A percentile compares a stretch with the other conserved stretches of the same genome.
These are phyloP conservation scores for Triplophysa rosa DNA, from an alignment of 2,113 vertebrate species.

Conservation along the genomic window DNA sequence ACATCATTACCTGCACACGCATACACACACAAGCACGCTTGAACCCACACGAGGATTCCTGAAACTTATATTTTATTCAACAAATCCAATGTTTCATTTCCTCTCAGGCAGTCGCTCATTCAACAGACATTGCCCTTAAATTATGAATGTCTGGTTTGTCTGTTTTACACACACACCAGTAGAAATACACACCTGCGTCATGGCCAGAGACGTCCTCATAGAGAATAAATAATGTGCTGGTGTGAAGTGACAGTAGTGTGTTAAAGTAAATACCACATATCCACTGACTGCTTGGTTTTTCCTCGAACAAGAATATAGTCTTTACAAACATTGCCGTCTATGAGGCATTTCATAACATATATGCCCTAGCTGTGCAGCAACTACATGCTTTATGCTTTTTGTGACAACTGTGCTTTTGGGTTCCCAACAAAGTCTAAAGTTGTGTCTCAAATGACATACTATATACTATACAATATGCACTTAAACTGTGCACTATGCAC, in stretches of 20 bases:
- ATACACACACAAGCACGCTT: constrained; percentile 46
- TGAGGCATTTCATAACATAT: not conserved
- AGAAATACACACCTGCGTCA: constrained; percentile 38
- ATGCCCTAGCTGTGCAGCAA: too few relatives aligned
- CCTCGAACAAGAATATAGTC: constrained; percentile 11
- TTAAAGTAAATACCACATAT: constrained; percentile 33
- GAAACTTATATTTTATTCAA: constrained; percentile 61
- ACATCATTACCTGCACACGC: constrained; percentile 65
- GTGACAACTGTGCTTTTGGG: too few relatives aligned
- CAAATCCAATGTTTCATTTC: constrained; percentile 67
- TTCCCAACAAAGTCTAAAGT: too few relatives aligned
- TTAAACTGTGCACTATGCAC: too few relatives aligned
- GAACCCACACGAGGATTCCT: constrained; percentile 57
- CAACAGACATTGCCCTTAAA: constrained; percentile 48
- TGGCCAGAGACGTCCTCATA: constrained; percentile 47
- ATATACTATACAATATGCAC: too few relatives aligned
- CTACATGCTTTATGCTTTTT: not conserved
- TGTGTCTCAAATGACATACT: too few relatives aligned
- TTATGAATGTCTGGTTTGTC: constrained; percentile 45
- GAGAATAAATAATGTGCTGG: constrained; percentile 47
- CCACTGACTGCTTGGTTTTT: constrained; percentile 10
- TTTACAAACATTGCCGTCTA: constrained; percentile 12
- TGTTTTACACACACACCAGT: constrained; percentile 19
- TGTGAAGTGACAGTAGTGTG: constrained; percentile 52
- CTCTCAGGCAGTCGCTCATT: constrained; percentile 59